A percentile compares a stretch with the other conserved stretches of the same genome.
phyloP scores from a whole-genome alignment of 1,140 invertebrate genomes.

The Drosophila arawakana region DNA sequence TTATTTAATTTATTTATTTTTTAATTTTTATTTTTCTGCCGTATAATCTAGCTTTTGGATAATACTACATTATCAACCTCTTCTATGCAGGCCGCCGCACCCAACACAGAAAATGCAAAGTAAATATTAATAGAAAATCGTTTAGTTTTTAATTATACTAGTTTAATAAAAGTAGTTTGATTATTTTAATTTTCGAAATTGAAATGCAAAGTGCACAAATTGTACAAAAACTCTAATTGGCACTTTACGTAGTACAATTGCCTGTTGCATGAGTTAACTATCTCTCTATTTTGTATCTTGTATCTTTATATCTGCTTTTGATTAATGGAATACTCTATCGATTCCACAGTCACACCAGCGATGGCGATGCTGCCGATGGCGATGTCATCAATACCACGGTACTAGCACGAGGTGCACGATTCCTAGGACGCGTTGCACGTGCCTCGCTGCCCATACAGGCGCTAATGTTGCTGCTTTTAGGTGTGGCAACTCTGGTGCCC shows the following conservation, averaged over 20 bases:
- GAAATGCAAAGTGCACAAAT: conserved; percentile 31
- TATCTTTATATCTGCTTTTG: not conserved
- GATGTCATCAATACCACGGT: conserved; percentile 88
- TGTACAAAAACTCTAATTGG: conserved; percentile 28
- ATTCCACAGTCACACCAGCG: conserved; percentile 70
- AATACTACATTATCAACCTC: conserved; percentile 85
- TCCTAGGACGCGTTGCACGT: conserved; percentile 93
- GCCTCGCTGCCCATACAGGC: conserved; percentile 96
- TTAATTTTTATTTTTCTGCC: conserved; percentile 74
- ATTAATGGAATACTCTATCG: conserved; percentile 6
- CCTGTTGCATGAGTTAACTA: conserved; percentile 6
- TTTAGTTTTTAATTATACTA: conserved; percentile 48
- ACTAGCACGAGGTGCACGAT: conserved; percentile 90
- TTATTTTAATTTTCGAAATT: conserved; percentile 35
- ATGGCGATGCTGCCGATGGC: conserved; percentile 85
- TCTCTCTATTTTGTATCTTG: not conserved
- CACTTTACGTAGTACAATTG: conserved; percentile 23
- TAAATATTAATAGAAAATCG: conserved; percentile 86
- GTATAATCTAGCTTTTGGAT: conserved; percentile 87
- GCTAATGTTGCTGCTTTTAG: conserved; percentile 94
- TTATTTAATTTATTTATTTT: conserved; percentile 63
- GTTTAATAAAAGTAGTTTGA: conserved; percentile 34
- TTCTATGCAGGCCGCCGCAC: conserved; percentile 84
- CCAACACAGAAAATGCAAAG: conserved; percentile 85
- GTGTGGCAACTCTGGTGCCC: conserved; percentile 94